Conservation (phyloP, 1,140 invertebrate species). For the Colletes latitarsis region DNA sequence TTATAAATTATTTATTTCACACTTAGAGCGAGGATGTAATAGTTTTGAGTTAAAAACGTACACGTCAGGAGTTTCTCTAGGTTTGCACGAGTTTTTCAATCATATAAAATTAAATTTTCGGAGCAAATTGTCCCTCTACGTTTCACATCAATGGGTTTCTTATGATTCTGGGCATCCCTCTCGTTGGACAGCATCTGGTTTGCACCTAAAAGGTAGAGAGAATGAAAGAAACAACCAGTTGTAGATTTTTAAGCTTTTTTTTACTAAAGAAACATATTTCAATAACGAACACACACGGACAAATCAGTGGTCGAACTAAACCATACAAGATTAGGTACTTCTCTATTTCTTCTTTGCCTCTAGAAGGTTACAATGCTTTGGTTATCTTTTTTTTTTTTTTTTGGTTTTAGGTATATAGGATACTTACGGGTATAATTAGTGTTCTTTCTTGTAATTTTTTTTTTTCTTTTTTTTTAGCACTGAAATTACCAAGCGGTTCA, state of each 20-base stretch:
- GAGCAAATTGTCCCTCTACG: too few species aligned
- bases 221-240: neutral
- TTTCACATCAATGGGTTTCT: too few species aligned
- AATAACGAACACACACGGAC: slow-evolving; percentile 78
- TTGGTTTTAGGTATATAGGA: slow-evolving; percentile 74
- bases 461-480: slow-evolving; percentile 57
- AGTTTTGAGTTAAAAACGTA: too few species aligned
- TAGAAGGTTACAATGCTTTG: slow-evolving; percentile 76
- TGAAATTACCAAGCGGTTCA: slow-evolving; percentile 65
- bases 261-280: slow-evolving; percentile 79
- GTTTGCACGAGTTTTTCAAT: too few species aligned
- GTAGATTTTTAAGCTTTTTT: slow-evolving; percentile 68
- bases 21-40: too few species aligned
- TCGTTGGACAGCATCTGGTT: too few species aligned
- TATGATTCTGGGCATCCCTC: too few species aligned
- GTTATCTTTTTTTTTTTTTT: slow-evolving; percentile 69
- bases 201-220: neutral
- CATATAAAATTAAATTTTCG: too few species aligned
- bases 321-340: slow-evolving; percentile 76
- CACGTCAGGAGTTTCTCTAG: too few species aligned
- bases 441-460: slow-evolving; percentile 51
- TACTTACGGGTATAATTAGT: slow-evolving; percentile 75
- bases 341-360: slow-evolving; percentile 71
- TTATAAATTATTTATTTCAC: too few species aligned
- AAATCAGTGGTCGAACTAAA: slow-evolving; percentile 77